A percentile compares a stretch with the other conserved stretches of the same genome.
Conservation (phyloP, 2,113 vertebrate genomes). For the Vidua macroura region DNA sequence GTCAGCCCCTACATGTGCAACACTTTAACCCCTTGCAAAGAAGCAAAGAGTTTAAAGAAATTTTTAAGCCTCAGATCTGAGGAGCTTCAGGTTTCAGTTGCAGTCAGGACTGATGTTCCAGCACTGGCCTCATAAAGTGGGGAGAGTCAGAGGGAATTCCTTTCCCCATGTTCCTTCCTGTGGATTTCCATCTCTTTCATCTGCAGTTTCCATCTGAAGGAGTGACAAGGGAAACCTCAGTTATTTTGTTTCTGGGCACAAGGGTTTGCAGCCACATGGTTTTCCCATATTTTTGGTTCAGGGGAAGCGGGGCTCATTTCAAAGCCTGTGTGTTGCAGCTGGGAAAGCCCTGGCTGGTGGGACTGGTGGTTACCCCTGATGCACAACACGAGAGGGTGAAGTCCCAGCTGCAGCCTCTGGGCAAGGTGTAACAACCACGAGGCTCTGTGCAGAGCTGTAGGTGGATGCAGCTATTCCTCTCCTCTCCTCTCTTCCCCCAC, state of each 20-base stretch:
- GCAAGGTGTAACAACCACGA: neutral
- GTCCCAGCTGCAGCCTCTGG: neutral
- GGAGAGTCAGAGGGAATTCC: neutral
- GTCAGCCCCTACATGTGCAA: accelerated
- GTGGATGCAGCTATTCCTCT: neutral
- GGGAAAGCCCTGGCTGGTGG: neutral
- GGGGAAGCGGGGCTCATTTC: neutral
- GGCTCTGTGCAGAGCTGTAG: neutral
- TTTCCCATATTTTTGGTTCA: neutral
- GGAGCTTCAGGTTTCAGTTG: neutral
- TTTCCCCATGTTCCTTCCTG: neutral
- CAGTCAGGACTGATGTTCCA: neutral
- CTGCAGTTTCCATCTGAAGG: neutral
- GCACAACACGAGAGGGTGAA: neutral
- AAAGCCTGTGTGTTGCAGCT: neutral
- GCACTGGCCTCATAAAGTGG: neutral
- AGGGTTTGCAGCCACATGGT: neutral
- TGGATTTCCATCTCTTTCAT: neutral
- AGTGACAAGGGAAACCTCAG: neutral
- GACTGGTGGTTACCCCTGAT: neutral
- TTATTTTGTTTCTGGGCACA: neutral
- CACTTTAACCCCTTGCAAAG: neutral
- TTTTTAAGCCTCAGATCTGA: neutral
- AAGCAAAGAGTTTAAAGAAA: neutral
- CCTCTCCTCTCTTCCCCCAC: neutral